Percentiles rank a stretch among this genome's conserved stretches.
These are phyloP conservation scores for Polypterus bichir DNA, from an alignment of 2,113 vertebrate species.

Conservation along the genomic window DNA sequence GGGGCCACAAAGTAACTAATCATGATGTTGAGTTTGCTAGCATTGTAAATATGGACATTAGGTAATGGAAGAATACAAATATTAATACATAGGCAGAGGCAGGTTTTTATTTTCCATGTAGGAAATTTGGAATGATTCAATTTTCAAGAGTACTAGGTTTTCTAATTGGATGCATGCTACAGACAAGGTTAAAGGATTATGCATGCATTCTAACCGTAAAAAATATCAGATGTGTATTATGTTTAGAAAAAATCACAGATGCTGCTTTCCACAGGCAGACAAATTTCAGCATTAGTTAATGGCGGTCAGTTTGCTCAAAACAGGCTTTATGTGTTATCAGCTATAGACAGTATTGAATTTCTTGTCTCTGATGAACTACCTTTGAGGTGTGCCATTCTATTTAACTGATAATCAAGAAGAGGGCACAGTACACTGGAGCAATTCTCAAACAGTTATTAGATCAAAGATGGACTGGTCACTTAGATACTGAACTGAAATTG, in stretches of 20 bases:
- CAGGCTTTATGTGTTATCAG: not conserved
- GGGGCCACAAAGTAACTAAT: too few species aligned
- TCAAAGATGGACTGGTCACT: too few species aligned
- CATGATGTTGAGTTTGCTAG: too few species aligned
- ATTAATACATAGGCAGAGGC: too few species aligned
- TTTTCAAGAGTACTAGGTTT: not conserved
- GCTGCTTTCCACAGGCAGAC: not conserved
- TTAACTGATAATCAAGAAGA: too few species aligned
- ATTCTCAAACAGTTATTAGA: too few species aligned
- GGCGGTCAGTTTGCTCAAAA: not conserved
- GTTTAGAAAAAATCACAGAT: not conserved
- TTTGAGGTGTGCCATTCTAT: too few species aligned
- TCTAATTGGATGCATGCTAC: slow-evolving; percentile 1
- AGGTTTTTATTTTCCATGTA: not conserved
- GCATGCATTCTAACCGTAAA: slow-evolving; percentile 1
- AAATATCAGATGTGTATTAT: not conserved
- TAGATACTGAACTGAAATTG: too few species aligned
- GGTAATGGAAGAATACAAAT: too few species aligned
- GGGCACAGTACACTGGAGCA: too few species aligned
- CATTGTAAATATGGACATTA: too few species aligned
- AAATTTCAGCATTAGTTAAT: slow-evolving; percentile 2
- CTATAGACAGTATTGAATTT: not conserved
- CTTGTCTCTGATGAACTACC: not conserved
- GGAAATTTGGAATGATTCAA: not conserved
- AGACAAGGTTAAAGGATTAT: slow-evolving; percentile 1